Evolutionary conservation across 2,797 vertebrate genomes (phyloP).

Genomic region (Choloepus didactylus): DNA sequence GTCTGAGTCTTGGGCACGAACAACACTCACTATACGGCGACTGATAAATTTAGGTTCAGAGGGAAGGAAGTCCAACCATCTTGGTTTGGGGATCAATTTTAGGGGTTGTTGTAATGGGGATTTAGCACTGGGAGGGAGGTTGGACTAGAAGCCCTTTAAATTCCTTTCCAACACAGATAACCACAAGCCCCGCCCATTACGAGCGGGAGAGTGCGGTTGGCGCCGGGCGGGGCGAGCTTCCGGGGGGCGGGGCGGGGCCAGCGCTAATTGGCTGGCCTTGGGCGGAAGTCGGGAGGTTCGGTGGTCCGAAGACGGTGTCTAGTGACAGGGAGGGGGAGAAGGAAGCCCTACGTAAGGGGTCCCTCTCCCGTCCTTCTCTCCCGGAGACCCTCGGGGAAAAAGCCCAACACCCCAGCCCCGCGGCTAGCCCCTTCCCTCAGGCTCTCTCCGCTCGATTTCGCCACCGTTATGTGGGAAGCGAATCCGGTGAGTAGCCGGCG

Average conservation of each 20-base stretch:
- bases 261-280: conserved; percentile 57
- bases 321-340: conserved; percentile 55
- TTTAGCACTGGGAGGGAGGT: accelerated
- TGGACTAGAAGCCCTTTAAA: background rate
- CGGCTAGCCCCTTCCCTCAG: conserved; percentile 45
- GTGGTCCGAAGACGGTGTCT: conserved; percentile 48
- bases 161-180: accelerated
- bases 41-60: background rate
- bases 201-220: background rate
- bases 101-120: accelerated
- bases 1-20: background rate
- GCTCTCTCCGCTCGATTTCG: conserved; percentile 69
- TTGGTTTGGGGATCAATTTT: too few relatives aligned
- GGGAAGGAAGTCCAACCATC: background rate
- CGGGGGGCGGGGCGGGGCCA: conserved; percentile 26
- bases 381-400: background rate
- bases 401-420: background rate
- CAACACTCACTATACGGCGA: background rate
- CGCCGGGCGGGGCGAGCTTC: background rate
- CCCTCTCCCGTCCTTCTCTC: background rate
- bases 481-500: conserved; percentile 81
- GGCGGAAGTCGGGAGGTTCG: conserved; percentile 71
- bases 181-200: background rate
- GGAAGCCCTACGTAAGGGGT: background rate
- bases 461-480: conserved; percentile 82